A percentile compares a stretch with the other conserved stretches of the same genome.
Evolutionary conservation across 1,140 invertebrate genomes (phyloP).

Genomic region (Listronotus bonariensis): DNA sequence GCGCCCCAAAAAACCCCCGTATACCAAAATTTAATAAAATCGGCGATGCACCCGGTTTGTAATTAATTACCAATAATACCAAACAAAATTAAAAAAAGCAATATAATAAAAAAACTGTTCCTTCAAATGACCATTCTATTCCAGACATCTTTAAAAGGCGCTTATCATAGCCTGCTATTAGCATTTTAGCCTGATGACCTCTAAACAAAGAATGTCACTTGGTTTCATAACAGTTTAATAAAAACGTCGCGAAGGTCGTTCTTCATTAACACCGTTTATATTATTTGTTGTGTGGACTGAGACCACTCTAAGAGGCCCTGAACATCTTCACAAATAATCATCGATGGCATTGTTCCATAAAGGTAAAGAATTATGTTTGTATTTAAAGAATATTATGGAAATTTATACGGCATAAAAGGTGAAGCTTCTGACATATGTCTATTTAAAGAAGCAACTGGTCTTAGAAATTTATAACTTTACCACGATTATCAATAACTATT

Average conservation of each 20-base stretch:
- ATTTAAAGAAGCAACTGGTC: conserved; percentile 8
- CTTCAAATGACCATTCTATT: too few relatives aligned
- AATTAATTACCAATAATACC: too few relatives aligned
- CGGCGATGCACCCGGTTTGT: too few relatives aligned
- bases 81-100: too few relatives aligned
- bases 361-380: conserved; percentile 10
- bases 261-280: conserved; percentile 36
- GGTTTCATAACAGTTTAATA: conserved; percentile 39
- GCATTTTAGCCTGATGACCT: conserved; percentile 39
- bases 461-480: not conserved
- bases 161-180: conserved; percentile 21
- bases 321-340: conserved; percentile 16
- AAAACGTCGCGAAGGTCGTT: conserved; percentile 41
- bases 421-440: conserved; percentile 18
- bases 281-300: conserved; percentile 15
- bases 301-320: conserved; percentile 11
- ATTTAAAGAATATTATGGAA: not conserved
- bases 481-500: too few relatives aligned
- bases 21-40: too few relatives aligned
- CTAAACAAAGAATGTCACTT: conserved; percentile 46
- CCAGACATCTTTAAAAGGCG: conserved; percentile 18
- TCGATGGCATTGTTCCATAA: conserved; percentile 12
- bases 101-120: too few relatives aligned
- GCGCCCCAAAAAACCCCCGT: too few relatives aligned
- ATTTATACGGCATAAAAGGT: not conserved